These are phyloP conservation scores for Strigops habroptila DNA, from an alignment of 2,113 vertebrate genomes.

Conservation along the genomic window DNA sequence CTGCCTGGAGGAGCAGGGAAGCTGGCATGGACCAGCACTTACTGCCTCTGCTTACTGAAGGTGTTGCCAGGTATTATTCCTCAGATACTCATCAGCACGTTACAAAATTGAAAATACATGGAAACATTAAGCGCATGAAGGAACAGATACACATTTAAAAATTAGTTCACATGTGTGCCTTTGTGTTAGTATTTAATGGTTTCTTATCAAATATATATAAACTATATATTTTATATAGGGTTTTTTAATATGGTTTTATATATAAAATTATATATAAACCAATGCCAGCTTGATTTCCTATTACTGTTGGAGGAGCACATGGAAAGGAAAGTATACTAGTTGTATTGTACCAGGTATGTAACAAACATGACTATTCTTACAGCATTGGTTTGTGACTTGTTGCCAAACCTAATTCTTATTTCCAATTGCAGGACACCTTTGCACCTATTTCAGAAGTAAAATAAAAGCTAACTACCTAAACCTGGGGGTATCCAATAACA, in stretches of 20 bases:
- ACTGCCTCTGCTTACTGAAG: not conserved
- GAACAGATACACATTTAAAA: not conserved
- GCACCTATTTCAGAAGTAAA: not conserved
- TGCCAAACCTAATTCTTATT: not conserved
- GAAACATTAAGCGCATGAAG: not conserved
- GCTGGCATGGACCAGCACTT: not conserved
- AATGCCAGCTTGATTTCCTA: not conserved
- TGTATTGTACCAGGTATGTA: not conserved
- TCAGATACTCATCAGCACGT: not conserved
- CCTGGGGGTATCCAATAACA: not conserved
- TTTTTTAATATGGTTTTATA: not conserved
- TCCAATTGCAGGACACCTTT: not conserved
- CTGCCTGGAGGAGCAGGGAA: not conserved
- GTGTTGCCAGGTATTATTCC: not conserved
- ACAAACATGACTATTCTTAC: not conserved
- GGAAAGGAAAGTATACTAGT: not conserved
- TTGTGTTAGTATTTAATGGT: not conserved
- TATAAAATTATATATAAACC: not conserved
- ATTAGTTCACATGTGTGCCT: not conserved
- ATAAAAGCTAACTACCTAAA: not conserved
- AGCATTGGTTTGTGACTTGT: not conserved
- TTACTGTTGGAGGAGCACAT: not conserved
- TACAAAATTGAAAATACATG: not conserved
- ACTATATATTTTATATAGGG: not conserved
- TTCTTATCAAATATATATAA: not conserved